Base-by-base conservation (phyloP, 37 sponge, comb jelly and placozoan genomes). In the Crambe crambe region DNA sequence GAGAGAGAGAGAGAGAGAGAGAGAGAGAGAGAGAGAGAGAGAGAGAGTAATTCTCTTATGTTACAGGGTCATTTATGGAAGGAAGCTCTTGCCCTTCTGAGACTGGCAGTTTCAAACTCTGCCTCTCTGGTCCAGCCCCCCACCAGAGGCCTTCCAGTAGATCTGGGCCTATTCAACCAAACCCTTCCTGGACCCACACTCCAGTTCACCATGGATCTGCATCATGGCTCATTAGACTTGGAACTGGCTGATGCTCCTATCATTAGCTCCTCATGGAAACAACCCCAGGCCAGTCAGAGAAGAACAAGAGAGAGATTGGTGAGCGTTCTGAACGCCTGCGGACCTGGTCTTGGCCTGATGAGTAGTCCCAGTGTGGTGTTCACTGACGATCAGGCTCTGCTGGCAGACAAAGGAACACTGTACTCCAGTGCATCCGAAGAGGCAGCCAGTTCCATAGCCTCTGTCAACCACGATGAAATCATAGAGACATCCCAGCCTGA, bases 181-280 rank as follows among this genome's bases (percentile, higher is more conserved):
- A 75, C 82, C 36, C 93, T 94, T 29, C 94, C 94, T 34, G 94
- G 94, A 4, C 94, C 94, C 32, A 94, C 91, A 40, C 81, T 94
- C 39, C 68, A 80, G 70, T 94, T 94, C 79, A 44, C 73, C 22
- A 72, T 90, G 77, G 82, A 89, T 67, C 76, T 94, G 0, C 54
- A 73, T 37, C 63, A 40, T 39, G 72, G 73, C 2, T 90, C 91
- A 57, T 27, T 25, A 69, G 91, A 90, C 79, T 35, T 90, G 39
- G 42, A 61, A 1, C 91, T 85, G 22, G 60, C 76, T 41, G 58
- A 82, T 27, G 72, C 76, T 57, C 47, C 51, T 18, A 26, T 35
- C 22, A 41, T 38, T 15, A 12, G 42, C 15, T 79, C 86, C 1
- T 65, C 86, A 4, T 92, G 93, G 93, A 85, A 84, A 25, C 66